Base-by-base conservation (phyloP, 1,140 invertebrate species). In the Atta cephalotes region DNA sequence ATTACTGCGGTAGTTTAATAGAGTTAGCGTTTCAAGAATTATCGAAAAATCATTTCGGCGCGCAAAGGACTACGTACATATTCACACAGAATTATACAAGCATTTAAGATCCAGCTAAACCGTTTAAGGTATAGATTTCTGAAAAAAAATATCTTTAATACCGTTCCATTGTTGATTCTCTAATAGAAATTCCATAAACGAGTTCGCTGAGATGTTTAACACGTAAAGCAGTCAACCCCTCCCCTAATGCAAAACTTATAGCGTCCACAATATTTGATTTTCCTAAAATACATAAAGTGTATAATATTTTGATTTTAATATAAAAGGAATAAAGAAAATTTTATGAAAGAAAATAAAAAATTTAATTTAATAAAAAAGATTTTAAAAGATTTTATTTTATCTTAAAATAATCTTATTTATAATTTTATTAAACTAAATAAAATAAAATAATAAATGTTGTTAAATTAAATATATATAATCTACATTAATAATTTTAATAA, bases 191-290 rank as follows among this genome's bases (percentile, higher is more conserved):
- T 60, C 98, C 98, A 95, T 99, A 98, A 93, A 99, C 99, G 3
- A 99, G 96, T 96, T 99, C 98, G 93, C 97, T 97, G 0, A 99
- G 95, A 76, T 97, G 96, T 95, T 98, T 99, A 0, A 99, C 98
- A 93, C 99, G 96, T 49, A 99, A 95, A 94, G 98, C 97, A 31
- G 97, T 97, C 0, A 98, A 98, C 93, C 98, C 98, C 93, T 99
- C 99, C 10, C 99, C 99, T 97, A 99, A 98, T 65, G 99, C 99
- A 96, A 99, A 99, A 96, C 98, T 98, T 88, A 99, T 98, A 56
- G 99, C 99, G 95, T 99, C 99, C 98, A 99, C 99, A 93, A 99
- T 98, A 95, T 99, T 99, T 0, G 98, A 99, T 96, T 99, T 99
- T n/a, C 98, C 98, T 98, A 91, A 63, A 95, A 87, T 86, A 63